Base-by-base conservation (phyloP, 2,888 invertebrate species). In the Epirrhoe alternata region DNA sequence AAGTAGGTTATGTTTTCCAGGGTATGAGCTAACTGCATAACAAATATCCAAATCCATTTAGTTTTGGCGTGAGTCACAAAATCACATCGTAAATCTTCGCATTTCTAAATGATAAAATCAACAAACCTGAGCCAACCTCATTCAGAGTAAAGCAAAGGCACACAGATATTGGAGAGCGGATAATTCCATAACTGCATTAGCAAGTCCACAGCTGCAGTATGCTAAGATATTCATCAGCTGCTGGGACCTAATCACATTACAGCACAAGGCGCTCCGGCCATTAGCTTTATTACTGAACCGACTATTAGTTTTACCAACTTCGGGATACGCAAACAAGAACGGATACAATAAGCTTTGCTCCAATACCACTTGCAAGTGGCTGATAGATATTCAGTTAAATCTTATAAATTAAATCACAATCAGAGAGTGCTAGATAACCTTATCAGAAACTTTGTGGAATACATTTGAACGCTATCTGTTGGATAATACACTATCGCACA, bases 191-290 rank as follows among this genome's bases (percentile, higher is more conserved):
- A 79, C 72, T 70, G 72, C 68, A 74, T 77, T 76, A 79, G 68
- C 70, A 54, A 68, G 68, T 69, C 69, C 49, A 52, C 68, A 63
- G 72, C 67, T 63, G 75, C 81, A 80, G 66, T 79, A 77, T 77
- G 81, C 79, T 80, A 77, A 82, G 84, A 81, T 80, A 81, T 82
- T 79, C 81, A 76, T 76, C 78, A 69, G 73, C 72, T 17, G 64
- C 50, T 24, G 64, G 64, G 49, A 64, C 52, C 49, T 82, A 80
- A 80, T 78, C 75, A 77, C 66, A 73, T 80, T 81, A 76, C 70
- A 68, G 67, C 76, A 77, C 78, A 73, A 78, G 75, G 69, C 77
- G 73, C 75, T 71, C 64, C 68, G 33, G 51, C 76, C 77, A 83
- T 80, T 82, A 82, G 74, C 75, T 74, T 74, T 76, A 77, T 82